Evolutionary conservation across 2,113 vertebrate genomes (phyloP), one percentile per base, ranked within the genome.

Genomic region (Lethenteron reissneri): DNA sequence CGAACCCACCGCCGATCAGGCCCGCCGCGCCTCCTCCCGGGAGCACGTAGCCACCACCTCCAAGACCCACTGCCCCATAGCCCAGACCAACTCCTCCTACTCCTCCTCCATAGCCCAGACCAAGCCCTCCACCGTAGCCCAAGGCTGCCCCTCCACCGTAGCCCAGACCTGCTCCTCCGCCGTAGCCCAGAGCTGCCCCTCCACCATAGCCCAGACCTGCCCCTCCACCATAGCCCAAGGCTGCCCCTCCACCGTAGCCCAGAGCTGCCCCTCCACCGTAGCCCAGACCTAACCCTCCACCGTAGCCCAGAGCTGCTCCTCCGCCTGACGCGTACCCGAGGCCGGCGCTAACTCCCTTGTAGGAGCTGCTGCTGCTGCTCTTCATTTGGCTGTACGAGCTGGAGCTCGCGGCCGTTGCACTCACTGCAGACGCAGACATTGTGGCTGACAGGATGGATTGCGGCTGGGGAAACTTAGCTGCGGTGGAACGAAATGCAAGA

Each of bases 71-170:
- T n/a, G 10, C 64, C 64, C n/a, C 68, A 57, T 62, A 70, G 5
- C 60, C 62, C 21, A 73, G 59, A 17, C 58, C 56, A 9, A 59
- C 9, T 7, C 17, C 58, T 2, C 71, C 69, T 19, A 59, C 9
- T 7, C 17, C 58, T n/a, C 15, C 15, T 15, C 25, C 72, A 41
- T 57, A 17, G 13, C 71, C 71, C 56, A 57, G 15, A 3, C 56
- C 70, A 68, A n/a, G 11, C 2, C 74, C 75, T 10, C n/a, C 13
- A 56, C 76, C 73, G 3, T 73, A 69, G 58, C 58, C 71, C 6
- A 12, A 57, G 11, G 73, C 69, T 9, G 9, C 70, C 70, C 70
- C 57, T 4, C 11, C 60, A 19, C 70, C 70, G 57, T 41, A 59
- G 41, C 70, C 70, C 21, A 73, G 57, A 13, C 75, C 72, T 56